phyloP scores from a whole-genome alignment of 2,113 vertebrate species.

The Anhinga rufa region DNA sequence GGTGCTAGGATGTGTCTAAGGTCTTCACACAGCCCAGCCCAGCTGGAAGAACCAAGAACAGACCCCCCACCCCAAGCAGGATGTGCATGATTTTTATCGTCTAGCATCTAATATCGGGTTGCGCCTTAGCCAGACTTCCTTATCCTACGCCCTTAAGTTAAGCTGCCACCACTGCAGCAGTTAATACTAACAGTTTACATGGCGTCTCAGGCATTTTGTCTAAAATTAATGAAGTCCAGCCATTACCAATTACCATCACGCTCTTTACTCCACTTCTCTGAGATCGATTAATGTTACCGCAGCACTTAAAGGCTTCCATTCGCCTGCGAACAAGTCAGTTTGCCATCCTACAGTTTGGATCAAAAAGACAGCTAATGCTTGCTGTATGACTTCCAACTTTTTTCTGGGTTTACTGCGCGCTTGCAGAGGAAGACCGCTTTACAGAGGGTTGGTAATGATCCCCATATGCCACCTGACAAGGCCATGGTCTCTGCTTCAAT shows the following conservation, averaged over 20 bases:
- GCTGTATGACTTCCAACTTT: neutral
- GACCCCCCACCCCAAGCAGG: neutral
- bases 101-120: neutral
- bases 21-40: neutral
- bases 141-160: neutral
- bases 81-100: neutral
- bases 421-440: neutral
- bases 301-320: neutral
- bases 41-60: neutral
- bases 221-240: neutral
- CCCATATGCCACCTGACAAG: neutral
- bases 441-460: neutral
- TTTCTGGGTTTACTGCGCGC: neutral
- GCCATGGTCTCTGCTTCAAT: neutral
- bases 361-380: neutral
- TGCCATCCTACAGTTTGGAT: neutral
- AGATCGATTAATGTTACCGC: neutral
- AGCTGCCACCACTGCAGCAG: neutral
- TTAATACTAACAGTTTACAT: neutral
- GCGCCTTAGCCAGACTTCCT: neutral
- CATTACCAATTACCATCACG: neutral
- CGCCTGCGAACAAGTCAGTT: fast-evolving
- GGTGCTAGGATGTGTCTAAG: neutral
- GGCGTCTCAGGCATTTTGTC: neutral
- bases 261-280: neutral